Evolutionary conservation across 2,888 invertebrate genomes (phyloP), one percentile per base, ranked within the genome.

Genomic region (Sinohyriopsis cumingii): DNA sequence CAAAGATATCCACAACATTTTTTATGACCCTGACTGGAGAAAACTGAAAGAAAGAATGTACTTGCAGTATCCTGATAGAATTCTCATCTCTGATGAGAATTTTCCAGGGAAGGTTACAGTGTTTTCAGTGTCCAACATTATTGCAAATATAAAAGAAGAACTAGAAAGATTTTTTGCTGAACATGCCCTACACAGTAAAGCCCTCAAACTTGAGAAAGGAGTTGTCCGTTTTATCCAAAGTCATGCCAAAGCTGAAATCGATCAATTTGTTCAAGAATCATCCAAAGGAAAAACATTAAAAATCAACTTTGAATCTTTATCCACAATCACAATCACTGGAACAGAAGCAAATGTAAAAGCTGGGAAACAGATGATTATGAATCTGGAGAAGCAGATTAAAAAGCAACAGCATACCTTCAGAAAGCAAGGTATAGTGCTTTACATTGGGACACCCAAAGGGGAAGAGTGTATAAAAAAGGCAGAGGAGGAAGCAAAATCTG

Each of bases 281-380:
- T 55, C 63, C n/a, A 53, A 22, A 18, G 73, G 63, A n/a, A 45
- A 65, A 53, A 63, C 56, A 28, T 9, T 68, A n/a, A 20, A 65
- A 22, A 56, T 65, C 45, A 24, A 18, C 18, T 59, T 73, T 28
- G 60, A 69, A 24, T 22, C 33, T 33, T 54, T 53, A 24, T 63
- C 56, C 22, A 53, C 68, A 18, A 62, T 28, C 5, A 24, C 68
- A 25, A 66, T 68, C 70, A 70, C 68, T 73, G 78, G 79, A 3
- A 78, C 76, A 5, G 56, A 69, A 22, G 69, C 69, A 15, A 76
- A 76, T 18, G 20, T 79, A 5, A 72, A 69, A 25, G 63, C 67
- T 24, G 78, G 68, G 7, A 79, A 78, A 24, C 5, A 3, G 18
- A 55, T 68, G 5, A 28, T 81, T 20, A 66, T 71, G 18, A 33